Evolutionary conservation across 2,797 vertebrate genomes (phyloP), one percentile per base, ranked within the genome.

Genomic region (Hephaestus fuliginosus): DNA sequence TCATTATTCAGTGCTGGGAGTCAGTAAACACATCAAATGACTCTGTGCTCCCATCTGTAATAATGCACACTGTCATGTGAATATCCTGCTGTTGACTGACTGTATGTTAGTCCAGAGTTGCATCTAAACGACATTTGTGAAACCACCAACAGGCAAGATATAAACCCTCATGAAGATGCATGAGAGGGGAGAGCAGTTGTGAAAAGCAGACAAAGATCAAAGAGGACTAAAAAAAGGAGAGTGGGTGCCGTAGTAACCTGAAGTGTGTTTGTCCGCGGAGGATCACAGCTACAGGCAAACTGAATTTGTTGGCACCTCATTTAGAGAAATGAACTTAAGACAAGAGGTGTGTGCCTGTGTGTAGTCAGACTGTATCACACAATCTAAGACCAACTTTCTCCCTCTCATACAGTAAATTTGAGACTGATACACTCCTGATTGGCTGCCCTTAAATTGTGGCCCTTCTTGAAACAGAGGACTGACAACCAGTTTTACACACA

Each of bases 391-490:
- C 46, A 72, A 52, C 81, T 51, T 86, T 62, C 71, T 70, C 25
- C 62, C 74, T 76, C 76, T 83, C 61, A 82, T 39, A 13, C 52
- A 70, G 30, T 9, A 3, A n/a, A 44, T 76, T 9, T 53, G 48
- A 68, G 28, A 58, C 20, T n/a, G 28, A 49, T 57, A 79, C 15
- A 30, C 69, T 72, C 25, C 53, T 57, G 76, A 81, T 80, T 83
- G 76, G 39, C 74, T 72, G 52, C 36, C 65, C 33, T 57, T 44
- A 64, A 76, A 70, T 28, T 12, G 70, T 61, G 1, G 33, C 67
- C 58, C 46, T 57, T 74, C 30, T 68, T 52, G 60, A 70, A 66
- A 87, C 71, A 86, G 70, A 87, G 70, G 67, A 13, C 70, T 4
- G 8, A 33, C 30, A 5, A 33, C 60, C 57, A 66, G 57, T 48